phyloP scores from a whole-genome alignment of 2,797 vertebrate species.

The Pseudochromis fuscus region DNA sequence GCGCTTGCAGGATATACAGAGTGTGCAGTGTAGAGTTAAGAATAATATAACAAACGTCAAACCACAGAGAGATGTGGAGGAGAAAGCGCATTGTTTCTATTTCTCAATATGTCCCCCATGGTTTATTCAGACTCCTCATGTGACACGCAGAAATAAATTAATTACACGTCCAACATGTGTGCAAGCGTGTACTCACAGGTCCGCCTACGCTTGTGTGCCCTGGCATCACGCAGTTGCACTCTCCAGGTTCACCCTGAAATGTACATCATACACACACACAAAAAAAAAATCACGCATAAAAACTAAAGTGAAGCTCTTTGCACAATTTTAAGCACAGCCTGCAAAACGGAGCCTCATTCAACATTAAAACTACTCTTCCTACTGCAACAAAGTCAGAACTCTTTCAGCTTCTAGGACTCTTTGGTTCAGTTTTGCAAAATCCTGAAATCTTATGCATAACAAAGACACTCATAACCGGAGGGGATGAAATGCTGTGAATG shows the following conservation, averaged over 20 bases:
- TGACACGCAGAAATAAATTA: slow-evolving; percentile 16
- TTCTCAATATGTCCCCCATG: slow-evolving; percentile 13
- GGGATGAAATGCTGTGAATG: not conserved
- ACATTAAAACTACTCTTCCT: slow-evolving; percentile 33
- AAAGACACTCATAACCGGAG: slow-evolving; percentile 18
- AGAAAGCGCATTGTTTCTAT: slow-evolving; percentile 1
- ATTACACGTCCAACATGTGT: not conserved
- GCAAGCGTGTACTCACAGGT: slow-evolving; percentile 88
- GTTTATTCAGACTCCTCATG: slow-evolving; percentile 9
- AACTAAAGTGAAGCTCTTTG: slow-evolving; percentile 38
- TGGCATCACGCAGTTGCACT: slow-evolving; percentile 86
- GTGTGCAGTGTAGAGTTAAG: slow-evolving; percentile 37
- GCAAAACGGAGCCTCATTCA: slow-evolving; percentile 36
- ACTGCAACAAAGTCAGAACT: not conserved
- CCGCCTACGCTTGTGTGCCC: slow-evolving; percentile 82
- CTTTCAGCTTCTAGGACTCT: slow-evolving; percentile 27
- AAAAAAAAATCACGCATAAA: too few relatives aligned
- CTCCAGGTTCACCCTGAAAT: slow-evolving; percentile 90
- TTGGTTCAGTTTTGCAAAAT: slow-evolving; percentile 37
- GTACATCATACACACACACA: slow-evolving; percentile 31
- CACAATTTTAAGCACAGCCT: slow-evolving; percentile 34
- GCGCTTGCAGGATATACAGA: slow-evolving; percentile 28
- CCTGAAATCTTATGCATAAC: slow-evolving; percentile 17
- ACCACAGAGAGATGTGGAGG: slow-evolving; percentile 19
- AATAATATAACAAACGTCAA: slow-evolving; percentile 59